phyloP scores from a whole-genome alignment of 2,888 invertebrate genomes.

The Melieria crassipennis region DNA sequence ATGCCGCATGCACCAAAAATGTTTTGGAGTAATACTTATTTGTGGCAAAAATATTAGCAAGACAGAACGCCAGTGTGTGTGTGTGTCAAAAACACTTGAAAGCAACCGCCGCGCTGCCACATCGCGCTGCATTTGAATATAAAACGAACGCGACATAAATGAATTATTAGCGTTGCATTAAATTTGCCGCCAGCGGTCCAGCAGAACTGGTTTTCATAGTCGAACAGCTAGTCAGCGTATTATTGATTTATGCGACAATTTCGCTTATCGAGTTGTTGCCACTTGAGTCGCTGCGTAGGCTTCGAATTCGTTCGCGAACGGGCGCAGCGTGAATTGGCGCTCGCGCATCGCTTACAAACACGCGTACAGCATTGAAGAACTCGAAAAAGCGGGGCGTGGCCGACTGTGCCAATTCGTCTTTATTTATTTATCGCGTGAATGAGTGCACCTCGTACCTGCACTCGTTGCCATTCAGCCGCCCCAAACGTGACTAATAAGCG shows the following conservation, averaged over 20 bases:
- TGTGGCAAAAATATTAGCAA: conserved; percentile 1
- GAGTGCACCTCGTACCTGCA: too few species aligned
- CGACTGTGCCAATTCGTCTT: too few species aligned
- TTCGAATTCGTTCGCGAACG: neutral
- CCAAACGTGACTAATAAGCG: too few species aligned
- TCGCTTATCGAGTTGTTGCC: neutral
- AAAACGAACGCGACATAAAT: conserved; percentile 31
- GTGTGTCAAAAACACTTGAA: neutral
- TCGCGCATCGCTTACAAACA: too few species aligned
- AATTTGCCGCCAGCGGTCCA: conserved; percentile 22
- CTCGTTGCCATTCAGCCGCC: too few species aligned
- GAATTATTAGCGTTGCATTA: conserved; percentile 34
- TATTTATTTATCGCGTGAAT: too few species aligned
- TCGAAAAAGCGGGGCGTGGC: too few species aligned
- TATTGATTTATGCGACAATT: conserved; percentile 25
- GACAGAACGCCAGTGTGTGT: neutral
- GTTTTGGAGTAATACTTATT: neutral
- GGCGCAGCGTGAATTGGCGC: neutral
- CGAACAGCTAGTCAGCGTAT: neutral
- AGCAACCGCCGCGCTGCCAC: neutral
- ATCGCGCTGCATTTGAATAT: too few species aligned
- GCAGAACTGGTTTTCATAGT: neutral
- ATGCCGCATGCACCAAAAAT: conserved; percentile 9
- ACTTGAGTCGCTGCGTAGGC: too few species aligned
- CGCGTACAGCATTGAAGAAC: too few species aligned